Evolutionary conservation across 2,113 vertebrate genomes (phyloP).

Genomic region (Megaleporinus macrocephalus): DNA sequence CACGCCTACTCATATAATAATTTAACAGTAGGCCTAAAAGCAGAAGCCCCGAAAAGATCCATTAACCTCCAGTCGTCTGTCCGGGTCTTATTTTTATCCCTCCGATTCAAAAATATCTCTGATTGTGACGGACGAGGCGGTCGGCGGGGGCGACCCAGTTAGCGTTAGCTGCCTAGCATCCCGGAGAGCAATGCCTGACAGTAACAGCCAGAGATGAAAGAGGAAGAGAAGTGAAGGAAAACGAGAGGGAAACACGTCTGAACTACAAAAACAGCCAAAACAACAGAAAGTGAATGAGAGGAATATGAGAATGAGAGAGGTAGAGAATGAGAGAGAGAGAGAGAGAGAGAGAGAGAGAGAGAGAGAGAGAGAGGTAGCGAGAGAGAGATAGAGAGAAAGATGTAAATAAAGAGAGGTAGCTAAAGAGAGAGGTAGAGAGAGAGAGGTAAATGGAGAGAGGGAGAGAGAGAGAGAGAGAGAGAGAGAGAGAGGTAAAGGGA

Average conservation of each 20-base stretch:
- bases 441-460: neutral
- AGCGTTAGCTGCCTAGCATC: neutral
- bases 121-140: neutral
- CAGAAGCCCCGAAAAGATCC: neutral
- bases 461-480: too few relatives aligned
- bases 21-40: neutral
- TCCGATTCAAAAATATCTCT: neutral
- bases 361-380: too few relatives aligned
- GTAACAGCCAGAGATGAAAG: neutral
- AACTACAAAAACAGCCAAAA: neutral
- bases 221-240: neutral
- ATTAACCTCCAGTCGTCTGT: neutral
- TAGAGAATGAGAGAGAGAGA: neutral
- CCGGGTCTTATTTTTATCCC: neutral
- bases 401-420: too few relatives aligned
- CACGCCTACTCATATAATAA: neutral
- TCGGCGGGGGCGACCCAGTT: neutral
- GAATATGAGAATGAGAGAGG: neutral
- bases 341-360: neutral
- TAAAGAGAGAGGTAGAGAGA: too few relatives aligned
- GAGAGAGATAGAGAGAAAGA: too few relatives aligned
- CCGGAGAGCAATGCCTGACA: neutral
- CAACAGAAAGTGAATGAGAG: neutral
- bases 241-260: neutral
- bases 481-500: too few relatives aligned